Base-by-base conservation (phyloP, 2,113 vertebrate species). In the Hemiprocne comata region DNA sequence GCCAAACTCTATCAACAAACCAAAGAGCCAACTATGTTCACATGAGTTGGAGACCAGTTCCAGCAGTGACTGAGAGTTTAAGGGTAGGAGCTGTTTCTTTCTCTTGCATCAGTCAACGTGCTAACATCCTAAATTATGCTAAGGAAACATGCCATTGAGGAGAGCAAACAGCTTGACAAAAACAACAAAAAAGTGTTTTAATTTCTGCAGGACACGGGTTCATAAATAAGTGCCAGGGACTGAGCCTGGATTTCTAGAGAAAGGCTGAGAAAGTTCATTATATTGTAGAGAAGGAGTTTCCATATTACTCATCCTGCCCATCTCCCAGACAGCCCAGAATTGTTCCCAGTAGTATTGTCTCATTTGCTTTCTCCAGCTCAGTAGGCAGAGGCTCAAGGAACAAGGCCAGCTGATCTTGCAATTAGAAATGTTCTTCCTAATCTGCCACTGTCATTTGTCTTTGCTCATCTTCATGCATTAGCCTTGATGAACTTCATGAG, bases 391-490 rank as follows among this genome's bases (percentile, higher is more conserved):
- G 90, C 82, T 48, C 20, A 28, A 79, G 93, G 85, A 93, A 48
- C 0, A 10, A 85, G 81, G 74, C 77, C 87, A 82, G 64, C 53
- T 1, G 5, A 73, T 71, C 89, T 95, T 65, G 9, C 78, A 70
- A 91, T 90, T 84, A 86, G 83, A 58, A 48, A 93, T 80, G 82
- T 74, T 95, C 88, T 34, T 58, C 72, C 83, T 67, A 15, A 74
- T 88, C 77, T 42, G 70, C 13, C 0, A 1, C 84, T 0, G 0
- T 55, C 26, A 88, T 95, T 94, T 83, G 81, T 34, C 67, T 74
- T 80, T 76, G 85, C 82, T 95, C 61, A 19, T 94, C 94, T 83
- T 85, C 89, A 33, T 70, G 74, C 91, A 89, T 94, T 66, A 91
- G 87, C 58, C 54, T 85, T 93, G 50, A 94, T 87, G 77, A 94